A percentile compares a stretch with the other conserved stretches of the same genome.
phyloP scores from a whole-genome alignment of 2,888 invertebrate species.

The Lepidocyrtinus sp. region DNA sequence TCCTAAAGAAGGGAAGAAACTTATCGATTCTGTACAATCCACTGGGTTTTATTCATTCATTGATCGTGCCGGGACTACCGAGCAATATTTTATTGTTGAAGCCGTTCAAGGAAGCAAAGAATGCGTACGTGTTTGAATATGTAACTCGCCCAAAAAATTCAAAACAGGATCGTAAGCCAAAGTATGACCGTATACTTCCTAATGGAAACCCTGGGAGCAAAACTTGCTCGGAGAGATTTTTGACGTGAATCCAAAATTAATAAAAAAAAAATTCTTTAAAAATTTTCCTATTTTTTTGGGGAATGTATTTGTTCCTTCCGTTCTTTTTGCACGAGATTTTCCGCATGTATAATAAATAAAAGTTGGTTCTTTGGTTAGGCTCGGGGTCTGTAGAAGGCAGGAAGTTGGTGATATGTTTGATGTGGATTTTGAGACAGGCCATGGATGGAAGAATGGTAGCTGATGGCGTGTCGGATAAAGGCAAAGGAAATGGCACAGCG shows the following conservation, averaged over 20 bases:
- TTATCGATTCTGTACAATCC: too few relatives aligned
- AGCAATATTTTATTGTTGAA: background rate
- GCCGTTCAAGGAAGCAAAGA: too few relatives aligned
- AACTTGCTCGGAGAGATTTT: background rate
- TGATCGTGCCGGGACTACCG: background rate
- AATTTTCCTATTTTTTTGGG: background rate
- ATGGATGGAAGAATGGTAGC: background rate
- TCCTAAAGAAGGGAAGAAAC: too few relatives aligned
- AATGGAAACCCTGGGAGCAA: background rate
- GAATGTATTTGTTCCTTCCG: background rate
- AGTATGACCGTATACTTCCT: too few relatives aligned
- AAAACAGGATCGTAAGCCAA: too few relatives aligned
- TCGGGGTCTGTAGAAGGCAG: background rate
- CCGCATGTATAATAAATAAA: constrained; percentile 16
- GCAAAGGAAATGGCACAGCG: background rate
- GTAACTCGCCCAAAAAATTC: too few relatives aligned
- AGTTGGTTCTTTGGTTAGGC: background rate
- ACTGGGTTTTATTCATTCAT: background rate
- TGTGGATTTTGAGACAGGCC: background rate
- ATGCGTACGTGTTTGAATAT: background rate
- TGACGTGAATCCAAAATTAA: background rate
- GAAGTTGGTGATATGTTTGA: constrained; percentile 8
- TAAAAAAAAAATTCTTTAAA: background rate
- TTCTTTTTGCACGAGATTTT: background rate
- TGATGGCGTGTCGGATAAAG: constrained; percentile 8